Base-by-base conservation (phyloP, 1,140 invertebrate genomes). In the Conus ventricosus region DNA sequence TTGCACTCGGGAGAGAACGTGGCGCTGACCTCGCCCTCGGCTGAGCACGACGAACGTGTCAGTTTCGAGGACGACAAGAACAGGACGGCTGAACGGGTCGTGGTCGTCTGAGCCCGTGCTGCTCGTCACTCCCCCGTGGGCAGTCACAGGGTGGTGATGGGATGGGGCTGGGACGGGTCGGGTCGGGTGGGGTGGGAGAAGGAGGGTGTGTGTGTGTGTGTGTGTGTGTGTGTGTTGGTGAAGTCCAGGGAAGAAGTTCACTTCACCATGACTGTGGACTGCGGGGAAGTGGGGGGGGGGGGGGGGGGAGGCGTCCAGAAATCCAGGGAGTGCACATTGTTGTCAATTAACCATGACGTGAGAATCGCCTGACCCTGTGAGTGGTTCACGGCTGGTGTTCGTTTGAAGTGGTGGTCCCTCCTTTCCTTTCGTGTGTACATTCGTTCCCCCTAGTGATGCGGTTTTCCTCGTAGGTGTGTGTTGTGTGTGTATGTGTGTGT, bases 1-100 rank as follows among this genome's bases (percentile, higher is more conserved):
- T 88, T 20, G 86, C 87, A 57, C 82, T 89, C 6, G 89, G 89
- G 17, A n/a, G 86, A 89, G 76, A 84, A 87, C 82, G 75, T 89
- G 5, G 71, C 85, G 25, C 76, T 89, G 4, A 89, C 89, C 11
- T 63, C 80, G 20, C 39, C 71, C 51, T 85, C 23, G 5, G 81
- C 67, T 0, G 11, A 71, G 67, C 67, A 71, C 67, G 67, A 71
- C 6, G 67, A 71, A 20, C 67, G 67, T 20, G 67, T 71, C 11
- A 71, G 13, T n/a, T 71, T 71, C 67, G 67, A 71, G 67, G 67
- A 71, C 23, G 67, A 71, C 11, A 71, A 20, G 67, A 20, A 13
- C 11, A 20, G 67, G 67, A n/a, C 15, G 67, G 67, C 15, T 17
- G 67, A 71, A 63, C 60, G 60, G 60, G 67, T 71, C 6, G 0